Conservation (phyloP, 2,113 vertebrate genomes). For the Catharus fuscescens region DNA sequence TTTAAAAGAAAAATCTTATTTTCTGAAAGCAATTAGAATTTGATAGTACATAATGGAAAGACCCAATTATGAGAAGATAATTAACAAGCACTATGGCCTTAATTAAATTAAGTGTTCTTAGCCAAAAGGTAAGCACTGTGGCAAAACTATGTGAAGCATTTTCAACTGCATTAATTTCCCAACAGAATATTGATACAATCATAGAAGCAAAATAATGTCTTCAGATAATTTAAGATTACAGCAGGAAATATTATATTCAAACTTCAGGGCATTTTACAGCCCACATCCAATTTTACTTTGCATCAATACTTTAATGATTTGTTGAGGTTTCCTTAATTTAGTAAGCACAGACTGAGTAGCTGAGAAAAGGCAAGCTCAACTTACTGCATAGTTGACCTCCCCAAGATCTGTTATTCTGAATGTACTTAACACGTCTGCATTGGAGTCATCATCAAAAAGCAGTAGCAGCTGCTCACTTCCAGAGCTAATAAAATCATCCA, state of each 20-base stretch:
- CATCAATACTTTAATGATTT: neutral
- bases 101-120: neutral
- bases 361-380: slow-evolving; percentile 62
- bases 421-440: slow-evolving; percentile 46
- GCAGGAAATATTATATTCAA: neutral
- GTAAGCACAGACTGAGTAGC: neutral
- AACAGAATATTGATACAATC: neutral
- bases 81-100: neutral
- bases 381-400: slow-evolving; percentile 82
- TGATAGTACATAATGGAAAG: neutral
- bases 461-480: slow-evolving; percentile 90
- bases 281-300: neutral
- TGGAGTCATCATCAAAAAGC: slow-evolving; percentile 75
- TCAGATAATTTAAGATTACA: neutral
- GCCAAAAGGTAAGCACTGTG: neutral
- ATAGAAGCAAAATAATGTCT: neutral
- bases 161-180: neutral
- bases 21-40: neutral
- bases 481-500: slow-evolving; percentile 88
- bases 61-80: neutral
- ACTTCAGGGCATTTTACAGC: neutral
- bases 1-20: neutral
- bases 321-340: neutral
- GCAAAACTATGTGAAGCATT: neutral
- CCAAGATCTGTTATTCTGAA: slow-evolving; percentile 88